A percentile compares a stretch with the other conserved stretches of the same genome.
Evolutionary conservation across 2,797 vertebrate genomes (phyloP).

Genomic region (Kryptolebias ocellatus): DNA sequence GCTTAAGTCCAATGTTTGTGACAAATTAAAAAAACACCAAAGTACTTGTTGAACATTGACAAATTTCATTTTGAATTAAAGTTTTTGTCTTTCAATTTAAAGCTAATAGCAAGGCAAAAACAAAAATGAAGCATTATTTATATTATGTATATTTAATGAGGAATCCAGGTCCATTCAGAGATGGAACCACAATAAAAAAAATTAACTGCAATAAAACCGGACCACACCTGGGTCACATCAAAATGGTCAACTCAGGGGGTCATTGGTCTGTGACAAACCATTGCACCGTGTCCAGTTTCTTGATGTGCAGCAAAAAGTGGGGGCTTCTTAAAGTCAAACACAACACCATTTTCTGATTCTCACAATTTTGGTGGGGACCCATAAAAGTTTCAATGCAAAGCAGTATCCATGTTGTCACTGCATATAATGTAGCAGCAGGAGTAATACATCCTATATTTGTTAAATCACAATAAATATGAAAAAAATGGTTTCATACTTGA

Average conservation of each 20-base stretch:
- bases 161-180: too few species aligned
- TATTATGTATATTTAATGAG: too few species aligned
- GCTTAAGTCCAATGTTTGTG: too few species aligned
- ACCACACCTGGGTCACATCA: slow-evolving; percentile 55
- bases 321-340: slow-evolving; percentile 11
- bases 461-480: neutral
- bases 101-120: too few species aligned
- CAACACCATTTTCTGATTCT: slow-evolving; percentile 16
- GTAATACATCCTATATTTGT: neutral
- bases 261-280: slow-evolving; percentile 45
- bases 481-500: too few species aligned
- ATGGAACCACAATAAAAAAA: slow-evolving; percentile 21
- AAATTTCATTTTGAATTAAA: too few species aligned
- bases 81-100: too few species aligned
- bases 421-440: neutral
- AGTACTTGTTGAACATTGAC: too few species aligned
- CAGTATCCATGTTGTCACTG: neutral
- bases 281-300: slow-evolving; percentile 36
- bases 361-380: slow-evolving; percentile 7
- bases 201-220: slow-evolving; percentile 53
- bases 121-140: too few species aligned
- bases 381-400: neutral
- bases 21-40: too few species aligned
- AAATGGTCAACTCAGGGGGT: slow-evolving; percentile 41
- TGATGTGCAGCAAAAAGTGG: slow-evolving; percentile 22